A percentile compares a stretch with the other conserved stretches of the same genome.
These are phyloP conservation scores for Perognathus longimembris DNA, from an alignment of 2,113 vertebrate genomes.

Conservation along the genomic window DNA sequence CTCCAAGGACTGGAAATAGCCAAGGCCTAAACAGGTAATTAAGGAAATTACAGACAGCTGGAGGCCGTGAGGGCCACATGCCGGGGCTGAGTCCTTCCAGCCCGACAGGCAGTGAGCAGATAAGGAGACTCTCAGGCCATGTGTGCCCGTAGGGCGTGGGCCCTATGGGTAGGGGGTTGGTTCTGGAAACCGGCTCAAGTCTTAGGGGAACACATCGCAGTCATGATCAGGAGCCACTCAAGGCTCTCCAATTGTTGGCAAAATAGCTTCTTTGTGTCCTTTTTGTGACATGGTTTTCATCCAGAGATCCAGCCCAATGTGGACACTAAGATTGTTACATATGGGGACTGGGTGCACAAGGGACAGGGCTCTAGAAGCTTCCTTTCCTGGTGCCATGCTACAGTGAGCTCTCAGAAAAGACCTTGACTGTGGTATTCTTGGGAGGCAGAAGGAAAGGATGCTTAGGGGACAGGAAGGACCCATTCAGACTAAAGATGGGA, in stretches of 20 bases:
- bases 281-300: not conserved
- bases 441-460: not conserved
- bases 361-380: not conserved
- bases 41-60: slow-evolving; percentile 64
- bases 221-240: slow-evolving; percentile 16
- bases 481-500: not conserved
- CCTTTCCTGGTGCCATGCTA: not conserved
- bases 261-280: not conserved
- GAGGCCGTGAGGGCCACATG: not conserved
- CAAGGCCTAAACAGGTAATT: slow-evolving; percentile 59
- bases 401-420: not conserved
- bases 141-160: not conserved
- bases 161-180: not conserved
- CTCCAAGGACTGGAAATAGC: slow-evolving; percentile 26
- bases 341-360: not conserved
- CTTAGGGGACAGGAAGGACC: not conserved
- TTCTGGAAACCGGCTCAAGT: slow-evolving; percentile 27
- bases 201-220: not conserved
- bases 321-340: not conserved
- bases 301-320: not conserved
- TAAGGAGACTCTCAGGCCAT: not conserved
- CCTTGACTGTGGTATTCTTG: not conserved
- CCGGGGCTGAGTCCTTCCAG: not conserved
- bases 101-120: not conserved
- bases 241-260: not conserved